Evolutionary conservation across 2,113 vertebrate species (phyloP), one percentile per base, ranked within the genome.

Genomic region (Echinops telfairi): DNA sequence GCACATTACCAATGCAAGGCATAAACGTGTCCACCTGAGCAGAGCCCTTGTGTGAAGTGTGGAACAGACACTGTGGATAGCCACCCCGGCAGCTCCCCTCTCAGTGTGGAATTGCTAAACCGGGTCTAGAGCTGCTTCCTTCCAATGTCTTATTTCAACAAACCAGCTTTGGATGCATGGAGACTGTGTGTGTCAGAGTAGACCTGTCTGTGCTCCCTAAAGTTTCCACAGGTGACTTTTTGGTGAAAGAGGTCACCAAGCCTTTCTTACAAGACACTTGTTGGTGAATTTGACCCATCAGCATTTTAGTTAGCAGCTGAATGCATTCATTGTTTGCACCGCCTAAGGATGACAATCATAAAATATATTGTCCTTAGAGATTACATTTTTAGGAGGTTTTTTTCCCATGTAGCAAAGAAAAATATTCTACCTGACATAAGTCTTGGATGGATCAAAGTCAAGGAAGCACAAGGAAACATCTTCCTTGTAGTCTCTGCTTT

Each of bases 51-150:
- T 66, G 9, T 22, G 29, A 27, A 3, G 58, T 0, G 11, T 0
- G 1, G 6, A 53, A 33, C 8, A 20, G 20, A 38, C 25, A 17
- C 22, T 0, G 60, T 66, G 16, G 16, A 27, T 1, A 4, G 0
- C 1, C 31, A 60, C 58, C 7, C 58, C 60, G 3, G 17, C 19
- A 62, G 60, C 19, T 4, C 1, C 3, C 36, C 47, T 83, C 57
- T 33, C 16, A 36, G 43, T 29, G 36, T 20, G 43, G 23, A 92
- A 68, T 57, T 79, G 40, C 38, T 88, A 57, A 33, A 33, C 19
- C 47, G 60, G 81, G 10, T 22, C 23, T 57, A 6, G 8, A 75
- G 31, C 20, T 6, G 4, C 68, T 92, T 90, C 27, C 31, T 12
- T 2, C 36, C 79, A 4, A 2, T 20, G 3, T 40, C 57, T 27